Conservation (phyloP, 1,140 invertebrate genomes). For the Drepana arcuata region DNA sequence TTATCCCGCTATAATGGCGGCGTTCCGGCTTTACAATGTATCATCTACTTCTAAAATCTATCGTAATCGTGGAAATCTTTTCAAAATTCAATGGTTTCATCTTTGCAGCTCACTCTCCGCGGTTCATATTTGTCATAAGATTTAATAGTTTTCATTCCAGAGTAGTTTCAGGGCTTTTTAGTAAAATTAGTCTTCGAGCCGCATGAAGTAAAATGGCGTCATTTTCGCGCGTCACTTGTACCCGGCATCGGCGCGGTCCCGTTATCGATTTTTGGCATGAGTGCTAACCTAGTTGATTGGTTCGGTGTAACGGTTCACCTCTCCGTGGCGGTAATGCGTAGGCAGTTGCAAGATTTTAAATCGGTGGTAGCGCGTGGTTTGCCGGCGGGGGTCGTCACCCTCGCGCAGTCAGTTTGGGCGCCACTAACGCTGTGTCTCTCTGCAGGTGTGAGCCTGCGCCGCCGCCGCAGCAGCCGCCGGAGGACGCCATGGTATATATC, state of each 20-base stretch:
- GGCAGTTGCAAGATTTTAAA: constrained; percentile 65
- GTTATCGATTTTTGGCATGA: constrained; percentile 52
- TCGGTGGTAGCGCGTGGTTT: constrained; percentile 33
- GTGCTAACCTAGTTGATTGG: too few relatives aligned
- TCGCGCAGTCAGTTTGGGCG: constrained; percentile 61
- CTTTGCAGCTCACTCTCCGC: constrained; percentile 50
- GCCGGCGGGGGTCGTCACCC: constrained; percentile 18
- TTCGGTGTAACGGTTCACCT: too few relatives aligned
- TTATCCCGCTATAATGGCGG: constrained; percentile 55
- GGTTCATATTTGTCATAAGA: constrained; percentile 34
- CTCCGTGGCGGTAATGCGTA: constrained; percentile 22
- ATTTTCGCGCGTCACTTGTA: constrained; percentile 50
- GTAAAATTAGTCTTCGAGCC: constrained; percentile 35
- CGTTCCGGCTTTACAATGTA: constrained; percentile 53
- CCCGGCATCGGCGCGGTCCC: constrained; percentile 47
- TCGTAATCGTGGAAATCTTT: constrained; percentile 50
- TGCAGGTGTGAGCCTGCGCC: constrained; percentile 73
- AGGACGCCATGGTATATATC: constrained; percentile 77
- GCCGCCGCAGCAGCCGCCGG: constrained; percentile 65
- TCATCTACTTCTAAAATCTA: constrained; percentile 51
- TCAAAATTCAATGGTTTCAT: constrained; percentile 59
- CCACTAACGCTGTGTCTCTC: constrained; percentile 73
- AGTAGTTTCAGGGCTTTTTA: constrained; percentile 43
- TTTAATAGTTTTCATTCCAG: constrained; percentile 62
- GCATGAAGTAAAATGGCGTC: constrained; percentile 68